Evolutionary conservation across 2,888 invertebrate species (phyloP).

Genomic region (Chironomus riparius): DNA sequence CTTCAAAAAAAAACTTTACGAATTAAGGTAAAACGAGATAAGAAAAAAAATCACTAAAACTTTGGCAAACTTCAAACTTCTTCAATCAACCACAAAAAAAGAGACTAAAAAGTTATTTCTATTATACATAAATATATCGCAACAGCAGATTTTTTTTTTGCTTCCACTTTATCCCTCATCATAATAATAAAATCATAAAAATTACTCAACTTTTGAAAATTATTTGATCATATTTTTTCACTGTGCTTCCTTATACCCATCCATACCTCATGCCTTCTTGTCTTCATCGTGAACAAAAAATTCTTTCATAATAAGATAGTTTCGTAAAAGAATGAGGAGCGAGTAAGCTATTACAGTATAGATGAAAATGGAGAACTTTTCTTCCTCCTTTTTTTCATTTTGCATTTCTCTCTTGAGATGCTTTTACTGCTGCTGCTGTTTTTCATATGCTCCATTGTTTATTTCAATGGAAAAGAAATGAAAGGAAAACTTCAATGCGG

Average conservation of each 20-base stretch:
- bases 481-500: background rate
- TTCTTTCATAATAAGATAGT: background rate
- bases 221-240: no score
- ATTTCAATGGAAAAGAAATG: background rate
- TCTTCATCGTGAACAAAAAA: background rate
- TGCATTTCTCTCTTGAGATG: background rate
- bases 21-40: no score
- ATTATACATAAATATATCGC: no score
- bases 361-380: background rate
- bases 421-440: background rate
- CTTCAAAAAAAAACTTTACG: background rate
- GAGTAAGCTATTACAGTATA: background rate
- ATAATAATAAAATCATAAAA: no score
- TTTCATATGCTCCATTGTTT: slow-evolving; percentile 9
- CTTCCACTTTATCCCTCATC: no score
- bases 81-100: background rate
- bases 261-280: background rate
- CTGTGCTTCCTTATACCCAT: no score
- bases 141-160: no score
- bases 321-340: background rate
- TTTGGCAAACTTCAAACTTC: background rate
- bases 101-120: no score
- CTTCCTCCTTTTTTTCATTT: background rate
- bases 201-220: no score
- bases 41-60: background rate